Evolutionary conservation across 1,140 invertebrate species (phyloP).

Genomic region (Pentalonia nigronervosa): DNA sequence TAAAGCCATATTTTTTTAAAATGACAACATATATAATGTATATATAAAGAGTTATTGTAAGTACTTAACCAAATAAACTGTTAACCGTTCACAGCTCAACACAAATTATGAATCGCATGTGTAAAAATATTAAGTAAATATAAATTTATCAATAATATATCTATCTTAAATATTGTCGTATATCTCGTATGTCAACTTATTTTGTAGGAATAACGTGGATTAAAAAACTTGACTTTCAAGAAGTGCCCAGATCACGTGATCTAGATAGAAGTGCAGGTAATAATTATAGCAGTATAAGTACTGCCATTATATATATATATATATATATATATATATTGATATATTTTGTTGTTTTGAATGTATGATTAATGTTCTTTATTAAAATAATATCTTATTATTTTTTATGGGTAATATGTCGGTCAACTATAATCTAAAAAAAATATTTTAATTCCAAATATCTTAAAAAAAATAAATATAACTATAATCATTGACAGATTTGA

Average conservation of each 20-base stretch:
- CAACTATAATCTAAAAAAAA: not conserved
- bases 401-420: not conserved
- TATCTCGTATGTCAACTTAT: not conserved
- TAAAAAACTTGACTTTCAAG: not conserved
- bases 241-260: conserved; percentile 5
- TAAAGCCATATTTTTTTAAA: too few relatives aligned
- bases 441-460: too few relatives aligned
- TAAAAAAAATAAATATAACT: not conserved
- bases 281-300: not conserved
- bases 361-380: not conserved
- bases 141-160: not conserved
- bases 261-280: not conserved
- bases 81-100: not conserved
- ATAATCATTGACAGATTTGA: not conserved
- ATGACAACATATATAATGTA: too few relatives aligned
- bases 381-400: not conserved
- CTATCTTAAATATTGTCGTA: not conserved
- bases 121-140: not conserved
- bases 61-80: too few relatives aligned
- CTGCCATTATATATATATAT: not conserved
- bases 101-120: not conserved
- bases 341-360: not conserved
- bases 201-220: not conserved
- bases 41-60: too few relatives aligned
- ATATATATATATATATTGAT: not conserved